A percentile compares a stretch with the other conserved stretches of the same genome.
phyloP scores from a whole-genome alignment of 1,140 invertebrate species.

The Zaprionus taronus region DNA sequence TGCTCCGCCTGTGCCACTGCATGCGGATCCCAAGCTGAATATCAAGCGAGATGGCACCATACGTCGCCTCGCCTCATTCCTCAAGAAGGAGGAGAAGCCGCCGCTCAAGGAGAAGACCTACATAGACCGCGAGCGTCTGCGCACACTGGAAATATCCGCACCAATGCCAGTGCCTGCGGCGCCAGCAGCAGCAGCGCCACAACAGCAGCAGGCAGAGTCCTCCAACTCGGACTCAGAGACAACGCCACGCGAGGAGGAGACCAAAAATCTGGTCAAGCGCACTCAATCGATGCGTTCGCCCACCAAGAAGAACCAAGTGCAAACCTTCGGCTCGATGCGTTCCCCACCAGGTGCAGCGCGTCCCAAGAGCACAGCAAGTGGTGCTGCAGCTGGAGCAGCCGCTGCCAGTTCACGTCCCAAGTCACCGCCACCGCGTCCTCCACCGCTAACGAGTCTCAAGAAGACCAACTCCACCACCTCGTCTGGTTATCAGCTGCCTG shows the following conservation, averaged over 20 bases:
- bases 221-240: constrained; percentile 81
- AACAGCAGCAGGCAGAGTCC: constrained; percentile 58
- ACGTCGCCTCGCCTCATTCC: constrained; percentile 91
- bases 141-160: constrained; percentile 92
- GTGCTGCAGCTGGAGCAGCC: constrained; percentile 81
- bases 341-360: constrained; percentile 87
- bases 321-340: constrained; percentile 92
- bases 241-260: constrained; percentile 75
- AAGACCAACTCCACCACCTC: constrained; percentile 77
- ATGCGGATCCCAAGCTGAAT: constrained; percentile 83
- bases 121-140: constrained; percentile 88
- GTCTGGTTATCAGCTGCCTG: constrained; percentile 74
- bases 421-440: constrained; percentile 87
- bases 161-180: constrained; percentile 86
- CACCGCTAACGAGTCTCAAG: constrained; percentile 72
- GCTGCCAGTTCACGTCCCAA: constrained; percentile 85
- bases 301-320: constrained; percentile 86
- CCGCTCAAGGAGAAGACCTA: constrained; percentile 87
- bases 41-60: constrained; percentile 86
- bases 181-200: constrained; percentile 1
- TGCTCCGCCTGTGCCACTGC: constrained; percentile 75
- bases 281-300: constrained; percentile 91
- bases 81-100: constrained; percentile 88
- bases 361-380: constrained; percentile 87
- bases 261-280: constrained; percentile 86